Base-by-base conservation (phyloP, 2,113 vertebrate species). In the Conger conger region DNA sequence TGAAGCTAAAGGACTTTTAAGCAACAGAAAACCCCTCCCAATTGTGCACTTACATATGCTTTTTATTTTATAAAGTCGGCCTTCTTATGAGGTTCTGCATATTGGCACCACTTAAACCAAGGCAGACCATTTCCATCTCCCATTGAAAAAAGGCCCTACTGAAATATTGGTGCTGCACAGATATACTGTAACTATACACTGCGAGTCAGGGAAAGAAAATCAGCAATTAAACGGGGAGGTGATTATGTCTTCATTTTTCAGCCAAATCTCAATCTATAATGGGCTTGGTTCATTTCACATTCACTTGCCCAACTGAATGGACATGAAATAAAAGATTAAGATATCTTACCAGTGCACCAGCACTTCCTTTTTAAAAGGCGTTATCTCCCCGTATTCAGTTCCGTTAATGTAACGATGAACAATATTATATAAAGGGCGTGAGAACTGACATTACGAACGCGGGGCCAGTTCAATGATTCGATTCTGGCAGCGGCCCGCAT, bases 321-420 rank as follows among this genome's bases (percentile, higher is more conserved):
- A 92, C 87, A 90, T 82, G 83, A 85, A 84, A 53, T 86, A 87
- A 84, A 68, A 87, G 86, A 92, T 93, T 93, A 91, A 95, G 94
- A 94, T 93, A 93, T 93, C 92, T 94, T 88, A 88, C 87, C 42
- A 86, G 91, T 91, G 93, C 92, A 92, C 93, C 8, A 91, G 91
- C 93, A 94, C 94, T 95, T 93, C 92, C 93, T 93, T 94, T 93
- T 95, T 95, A 94, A 91, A 93, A 91, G 90, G 83, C 88, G 91
- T 88, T 94, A 95, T 96, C 95, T 94, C 94, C 91, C 91, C 93
- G 90, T 93, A 92, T 94, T 96, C 94, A 96, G 95, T 93, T 94
- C 95, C 93, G 95, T 94, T 97, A 95, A 96, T 96, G 95, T 94
- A 94, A 96, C 96, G 95, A 96, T 93, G 95, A 96, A 95, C 92